These are phyloP conservation scores for Zonitis immaculata DNA, from an alignment of 2,888 invertebrate species.

Conservation along the genomic window DNA sequence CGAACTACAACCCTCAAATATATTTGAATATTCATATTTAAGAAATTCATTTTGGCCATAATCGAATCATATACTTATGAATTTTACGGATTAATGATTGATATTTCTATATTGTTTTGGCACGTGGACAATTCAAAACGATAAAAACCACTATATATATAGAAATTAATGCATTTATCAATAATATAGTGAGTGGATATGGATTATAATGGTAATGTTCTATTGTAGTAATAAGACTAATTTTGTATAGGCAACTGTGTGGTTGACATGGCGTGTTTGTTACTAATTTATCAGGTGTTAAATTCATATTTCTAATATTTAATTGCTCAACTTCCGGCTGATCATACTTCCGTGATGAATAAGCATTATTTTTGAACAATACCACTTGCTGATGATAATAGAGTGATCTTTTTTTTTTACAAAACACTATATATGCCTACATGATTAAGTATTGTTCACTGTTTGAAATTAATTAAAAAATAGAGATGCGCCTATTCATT, in stretches of 20 bases:
- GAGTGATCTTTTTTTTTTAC: conserved; percentile 37
- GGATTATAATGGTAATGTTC: too few relatives aligned
- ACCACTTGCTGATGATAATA: conserved; percentile 41
- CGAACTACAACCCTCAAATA: conserved; percentile 9
- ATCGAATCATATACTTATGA: conserved; percentile 32
- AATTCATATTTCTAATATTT: conserved; percentile 40
- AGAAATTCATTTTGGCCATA: conserved; percentile 18
- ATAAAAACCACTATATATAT: conserved; percentile 23
- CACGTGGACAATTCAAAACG: conserved; percentile 26
- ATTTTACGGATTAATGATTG: conserved; percentile 25
- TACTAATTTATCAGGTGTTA: conserved; percentile 45
- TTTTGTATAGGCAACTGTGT: conserved; percentile 27
- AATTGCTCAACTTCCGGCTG: conserved; percentile 42
- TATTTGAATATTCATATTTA: neutral
- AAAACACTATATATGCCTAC: conserved; percentile 40
- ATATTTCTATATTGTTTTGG: conserved; percentile 22
- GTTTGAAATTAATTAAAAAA: conserved; percentile 44
- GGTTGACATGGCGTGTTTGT: conserved; percentile 32
- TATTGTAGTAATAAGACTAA: neutral
- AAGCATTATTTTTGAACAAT: conserved; percentile 41
- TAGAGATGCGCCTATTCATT: conserved; percentile 31
- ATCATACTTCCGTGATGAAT: conserved; percentile 40
- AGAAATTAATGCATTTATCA: too few relatives aligned
- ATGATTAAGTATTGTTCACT: conserved; percentile 33
- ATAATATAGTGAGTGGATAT: too few relatives aligned